phyloP scores from a whole-genome alignment of 2,888 invertebrate species.

The Drosophila macrospina region DNA sequence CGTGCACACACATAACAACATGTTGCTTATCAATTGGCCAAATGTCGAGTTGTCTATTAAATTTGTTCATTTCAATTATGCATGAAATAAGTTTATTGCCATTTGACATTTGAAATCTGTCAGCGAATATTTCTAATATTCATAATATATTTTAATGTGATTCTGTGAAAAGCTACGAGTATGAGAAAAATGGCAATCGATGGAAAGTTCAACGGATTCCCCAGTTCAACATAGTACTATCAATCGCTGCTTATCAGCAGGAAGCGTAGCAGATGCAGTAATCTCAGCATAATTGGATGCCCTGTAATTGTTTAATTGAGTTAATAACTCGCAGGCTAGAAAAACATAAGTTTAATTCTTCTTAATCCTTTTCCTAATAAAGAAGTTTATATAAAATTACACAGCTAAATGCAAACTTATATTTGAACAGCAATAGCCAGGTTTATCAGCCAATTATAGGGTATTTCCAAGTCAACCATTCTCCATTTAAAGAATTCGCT shows the following conservation, averaged over 20 bases:
- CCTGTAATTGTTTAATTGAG: conserved; percentile 5
- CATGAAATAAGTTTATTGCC: conserved; percentile 82
- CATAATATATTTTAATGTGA: conserved; percentile 2
- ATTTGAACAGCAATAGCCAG: no score
- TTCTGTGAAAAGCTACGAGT: conserved; percentile 13
- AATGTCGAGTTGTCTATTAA: conserved; percentile 56
- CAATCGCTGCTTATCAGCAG: conserved; percentile 41
- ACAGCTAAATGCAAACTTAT: neutral
- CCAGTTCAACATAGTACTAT: conserved; percentile 10
- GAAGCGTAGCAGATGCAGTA: conserved; percentile 33
- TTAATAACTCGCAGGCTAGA: neutral
- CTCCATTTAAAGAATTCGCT: neutral
- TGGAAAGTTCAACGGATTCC: conserved; percentile 37
- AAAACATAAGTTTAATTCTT: no score
- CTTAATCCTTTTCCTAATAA: no score
- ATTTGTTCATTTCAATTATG: conserved; percentile 83
- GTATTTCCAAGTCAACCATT: neutral
- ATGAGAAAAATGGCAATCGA: conserved; percentile 19
- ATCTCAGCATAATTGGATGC: neutral
- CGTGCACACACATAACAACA: conserved; percentile 20
- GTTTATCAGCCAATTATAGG: neutral
- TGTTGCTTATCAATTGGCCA: conserved; percentile 54
- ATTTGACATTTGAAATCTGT: conserved; percentile 76
- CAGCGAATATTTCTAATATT: conserved; percentile 32
- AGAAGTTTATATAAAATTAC: no score